Evolutionary conservation across 1,140 invertebrate species (phyloP), one percentile per base, ranked within the genome.

Genomic region (Dinothrombium tinctorium): DNA sequence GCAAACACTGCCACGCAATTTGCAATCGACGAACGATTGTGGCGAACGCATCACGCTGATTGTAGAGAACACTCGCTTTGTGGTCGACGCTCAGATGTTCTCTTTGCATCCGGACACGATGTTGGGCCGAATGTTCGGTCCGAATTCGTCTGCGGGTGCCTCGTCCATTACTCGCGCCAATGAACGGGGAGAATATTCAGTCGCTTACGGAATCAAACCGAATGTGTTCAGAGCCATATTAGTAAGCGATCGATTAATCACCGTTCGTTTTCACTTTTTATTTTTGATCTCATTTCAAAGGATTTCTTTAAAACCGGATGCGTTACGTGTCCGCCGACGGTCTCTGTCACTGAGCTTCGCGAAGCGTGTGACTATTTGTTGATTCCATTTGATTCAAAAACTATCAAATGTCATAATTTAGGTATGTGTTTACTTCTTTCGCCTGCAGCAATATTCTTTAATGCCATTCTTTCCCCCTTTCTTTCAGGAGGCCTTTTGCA

Each of bases 361-460:
- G 94, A 99, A 60, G 92, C 92, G 19, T 99, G 92, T 56, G 94
- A 99, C 60, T 99, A 99, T 59, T 62, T 99, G 22, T 68, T 99
- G 2, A 77, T 99, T 52, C 94, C 94, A 15, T 99, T 99, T 59
- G 84, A 94, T 64, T 80, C 87, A 2, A 73, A 71, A 37, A 96
- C 90, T 24, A 74, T 99, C 25, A 80, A 89, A 56, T 96, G 87
- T 60, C 78, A 86, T 61, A 86, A 89, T 66, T 65, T 92, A 45
- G 65, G 82, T 84, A 65, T 70, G 76, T 69, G 43, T 29, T 29
- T 29, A 15, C 26, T 28, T 28, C 26, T 8, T 8, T 8, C n/a
- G n/a, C n/a, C 28, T 29, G 12, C 28, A 29, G 11, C 2, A n/a
- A 40, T 17, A 40, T 15, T 40, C 6, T 9, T 7, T 26, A 29